Conservation (phyloP, 92 coral and sea anemone genomes). For the Epizoanthus fatuus region DNA sequence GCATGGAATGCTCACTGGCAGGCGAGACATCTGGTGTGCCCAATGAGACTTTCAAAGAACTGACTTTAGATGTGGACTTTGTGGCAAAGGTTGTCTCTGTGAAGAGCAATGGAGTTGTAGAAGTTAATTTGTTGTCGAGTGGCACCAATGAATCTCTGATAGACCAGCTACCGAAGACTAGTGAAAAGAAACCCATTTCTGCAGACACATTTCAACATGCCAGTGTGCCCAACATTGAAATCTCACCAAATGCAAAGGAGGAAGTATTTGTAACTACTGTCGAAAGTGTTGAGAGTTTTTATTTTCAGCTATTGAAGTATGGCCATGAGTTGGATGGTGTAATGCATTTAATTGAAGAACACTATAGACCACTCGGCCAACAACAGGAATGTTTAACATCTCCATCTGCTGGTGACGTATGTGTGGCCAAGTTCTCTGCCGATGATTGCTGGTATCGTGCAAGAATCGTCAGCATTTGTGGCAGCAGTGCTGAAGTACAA, state of each 20-base stretch:
- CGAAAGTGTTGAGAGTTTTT: conserved; percentile 69
- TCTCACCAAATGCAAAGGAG: conserved; percentile 74
- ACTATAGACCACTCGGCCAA: conserved; percentile 66
- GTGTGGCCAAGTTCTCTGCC: conserved; percentile 82
- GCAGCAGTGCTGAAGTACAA: conserved; percentile 63
- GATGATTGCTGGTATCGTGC: conserved; percentile 99
- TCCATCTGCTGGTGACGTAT: conserved; percentile 78
- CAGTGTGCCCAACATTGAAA: conserved; percentile 40
- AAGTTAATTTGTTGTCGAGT: conserved; percentile 9
- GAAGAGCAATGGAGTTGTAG: conserved; percentile 24
- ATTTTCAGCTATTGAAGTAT: conserved; percentile 78
- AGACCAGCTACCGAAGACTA: conserved; percentile 44
- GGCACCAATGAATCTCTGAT: conserved; percentile 49
- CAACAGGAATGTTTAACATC: conserved; percentile 67
- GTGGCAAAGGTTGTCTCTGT: conserved; percentile 49
- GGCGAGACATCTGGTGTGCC: neutral
- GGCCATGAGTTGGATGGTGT: conserved; percentile 70
- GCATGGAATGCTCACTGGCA: conserved; percentile 21
- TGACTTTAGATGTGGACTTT: conserved; percentile 73
- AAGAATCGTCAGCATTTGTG: conserved; percentile 62
- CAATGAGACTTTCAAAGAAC: conserved; percentile 8
- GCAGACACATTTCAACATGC: conserved; percentile 10
- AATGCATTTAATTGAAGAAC: conserved; percentile 79
- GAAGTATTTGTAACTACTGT: conserved; percentile 72
- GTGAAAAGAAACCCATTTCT: conserved; percentile 18